A percentile compares a stretch with the other conserved stretches of the same genome.
Conservation (phyloP, 2,888 invertebrate species). For the Odontomyia ornata region DNA sequence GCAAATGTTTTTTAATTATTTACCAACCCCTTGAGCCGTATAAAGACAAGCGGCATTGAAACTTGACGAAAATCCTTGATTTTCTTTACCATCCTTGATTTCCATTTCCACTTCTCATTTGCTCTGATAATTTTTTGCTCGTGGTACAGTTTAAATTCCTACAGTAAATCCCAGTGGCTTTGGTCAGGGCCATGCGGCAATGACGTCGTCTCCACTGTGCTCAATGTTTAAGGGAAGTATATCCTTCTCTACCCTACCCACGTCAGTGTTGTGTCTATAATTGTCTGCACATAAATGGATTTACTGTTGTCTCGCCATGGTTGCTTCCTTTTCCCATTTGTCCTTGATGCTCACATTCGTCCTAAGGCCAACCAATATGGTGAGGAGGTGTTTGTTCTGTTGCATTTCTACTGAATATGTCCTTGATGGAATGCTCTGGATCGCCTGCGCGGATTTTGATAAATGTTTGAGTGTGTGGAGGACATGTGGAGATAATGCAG, state of each 20-base stretch:
- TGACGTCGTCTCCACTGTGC: neutral
- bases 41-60: neutral
- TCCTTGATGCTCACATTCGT: neutral
- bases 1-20: constrained; percentile 13
- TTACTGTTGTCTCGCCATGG: neutral
- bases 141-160: neutral
- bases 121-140: neutral
- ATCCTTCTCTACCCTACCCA: too few relatives aligned
- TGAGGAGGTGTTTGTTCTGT: neutral
- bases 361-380: neutral
- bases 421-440: neutral
- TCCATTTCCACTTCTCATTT: neutral
- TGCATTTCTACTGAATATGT: neutral
- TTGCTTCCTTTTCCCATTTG: neutral
- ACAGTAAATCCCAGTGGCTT: constrained; percentile 37
- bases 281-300: neutral
- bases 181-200: constrained; percentile 34
- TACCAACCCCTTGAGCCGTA: neutral
- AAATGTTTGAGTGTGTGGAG: too few relatives aligned
- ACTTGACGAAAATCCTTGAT: constrained; percentile 5
- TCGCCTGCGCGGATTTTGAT: neutral
- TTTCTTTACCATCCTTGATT: neutral
- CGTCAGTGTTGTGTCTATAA: too few relatives aligned
- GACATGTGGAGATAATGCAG: too few relatives aligned
- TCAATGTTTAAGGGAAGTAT: neutral